Conservation (phyloP, 2,888 invertebrate species). For the Ophion ventricosus region DNA sequence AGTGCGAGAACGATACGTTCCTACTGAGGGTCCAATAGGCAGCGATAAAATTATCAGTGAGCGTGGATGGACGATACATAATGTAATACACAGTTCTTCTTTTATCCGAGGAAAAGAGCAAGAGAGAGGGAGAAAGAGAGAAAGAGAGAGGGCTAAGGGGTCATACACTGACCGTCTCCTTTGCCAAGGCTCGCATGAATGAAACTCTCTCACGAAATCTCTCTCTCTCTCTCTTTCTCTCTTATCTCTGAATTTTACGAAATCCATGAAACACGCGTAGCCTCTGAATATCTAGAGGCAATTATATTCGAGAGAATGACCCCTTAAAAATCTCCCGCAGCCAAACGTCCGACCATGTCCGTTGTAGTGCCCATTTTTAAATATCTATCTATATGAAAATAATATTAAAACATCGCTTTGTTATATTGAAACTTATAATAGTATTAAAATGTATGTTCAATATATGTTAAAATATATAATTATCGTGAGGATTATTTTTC, state of each 20-base stretch:
- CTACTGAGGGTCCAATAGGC: slow-evolving; percentile 9
- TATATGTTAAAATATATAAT: too few relatives aligned
- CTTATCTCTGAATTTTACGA: slow-evolving; percentile 57
- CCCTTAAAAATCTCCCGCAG: not conserved
- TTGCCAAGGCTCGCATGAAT: slow-evolving; percentile 44
- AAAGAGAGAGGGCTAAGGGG: slow-evolving; percentile 44
- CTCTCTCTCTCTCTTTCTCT: slow-evolving; percentile 45
- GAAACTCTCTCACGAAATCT: slow-evolving; percentile 31
- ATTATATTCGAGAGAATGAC: not conserved
- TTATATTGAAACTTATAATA: too few relatives aligned
- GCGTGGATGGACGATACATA: slow-evolving; percentile 32
- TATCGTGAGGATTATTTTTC: too few relatives aligned
- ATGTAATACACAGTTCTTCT: not conserved
- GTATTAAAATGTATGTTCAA: too few relatives aligned
- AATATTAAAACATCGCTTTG: too few relatives aligned
- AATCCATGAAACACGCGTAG: slow-evolving; percentile 14
- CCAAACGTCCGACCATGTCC: not conserved
- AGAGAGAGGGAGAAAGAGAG: not conserved
- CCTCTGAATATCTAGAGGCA: not conserved
- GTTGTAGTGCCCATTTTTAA: not conserved
- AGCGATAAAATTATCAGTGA: slow-evolving; percentile 50
- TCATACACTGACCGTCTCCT: slow-evolving; percentile 33
- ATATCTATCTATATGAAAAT: not conserved
- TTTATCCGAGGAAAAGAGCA: slow-evolving; percentile 10
- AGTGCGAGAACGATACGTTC: slow-evolving; percentile 23